Conservation (phyloP, 92 coral and sea anemone genomes). For the Bergia sp. region DNA sequence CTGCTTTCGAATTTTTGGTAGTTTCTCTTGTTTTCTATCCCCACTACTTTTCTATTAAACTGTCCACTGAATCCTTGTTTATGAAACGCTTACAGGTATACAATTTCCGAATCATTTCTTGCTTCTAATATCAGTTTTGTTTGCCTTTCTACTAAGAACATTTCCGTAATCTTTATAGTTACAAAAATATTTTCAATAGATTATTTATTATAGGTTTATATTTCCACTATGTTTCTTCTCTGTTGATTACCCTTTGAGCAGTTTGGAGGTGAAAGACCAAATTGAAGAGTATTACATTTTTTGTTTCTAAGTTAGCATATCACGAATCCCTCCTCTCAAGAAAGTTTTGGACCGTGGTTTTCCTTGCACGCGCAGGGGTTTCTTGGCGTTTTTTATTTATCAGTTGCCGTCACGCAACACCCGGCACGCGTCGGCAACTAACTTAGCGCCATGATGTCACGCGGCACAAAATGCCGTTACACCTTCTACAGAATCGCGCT, state of each 20-base stretch:
- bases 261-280: not conserved
- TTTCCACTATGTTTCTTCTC: not conserved
- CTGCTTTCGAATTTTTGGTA: not conserved
- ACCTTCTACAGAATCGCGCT: not conserved
- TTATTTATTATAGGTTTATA: not conserved
- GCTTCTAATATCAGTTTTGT: not conserved
- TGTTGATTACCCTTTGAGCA: slow-evolving; percentile 15
- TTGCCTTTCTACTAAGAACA: not conserved
- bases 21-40: not conserved
- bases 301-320: too few relatives aligned
- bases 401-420: not conserved
- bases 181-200: slow-evolving; percentile 34
- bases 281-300: not conserved
- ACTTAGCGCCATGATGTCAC: not conserved
- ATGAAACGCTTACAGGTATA: not conserved
- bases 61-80: not conserved
- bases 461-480: not conserved
- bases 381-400: not conserved
- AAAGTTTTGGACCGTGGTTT: not conserved
- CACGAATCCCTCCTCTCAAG: too few relatives aligned
- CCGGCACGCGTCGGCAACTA: not conserved
- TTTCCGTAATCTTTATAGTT: not conserved
- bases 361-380: not conserved
- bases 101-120: not conserved
- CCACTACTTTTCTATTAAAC: not conserved